Percentiles rank a stretch among this genome's conserved stretches.
Evolutionary conservation across 2,888 invertebrate species (phyloP).

Genomic region (Polydrusus pterygomalis): DNA sequence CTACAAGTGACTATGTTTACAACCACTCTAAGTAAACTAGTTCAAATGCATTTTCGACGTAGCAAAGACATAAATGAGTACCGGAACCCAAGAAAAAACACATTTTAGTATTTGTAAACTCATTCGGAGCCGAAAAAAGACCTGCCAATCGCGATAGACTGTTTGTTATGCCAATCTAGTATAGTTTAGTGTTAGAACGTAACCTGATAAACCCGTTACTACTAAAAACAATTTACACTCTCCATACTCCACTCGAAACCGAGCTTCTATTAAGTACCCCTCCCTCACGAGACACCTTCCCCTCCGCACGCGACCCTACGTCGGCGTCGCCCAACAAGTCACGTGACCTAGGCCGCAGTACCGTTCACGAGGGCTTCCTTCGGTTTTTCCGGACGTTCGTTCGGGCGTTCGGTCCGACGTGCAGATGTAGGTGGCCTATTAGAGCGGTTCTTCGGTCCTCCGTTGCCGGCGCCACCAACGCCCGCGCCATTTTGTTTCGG

Average conservation of each 20-base stretch:
- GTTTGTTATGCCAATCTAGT: no score
- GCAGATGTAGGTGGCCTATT: conserved; percentile 67
- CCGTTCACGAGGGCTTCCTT: conserved; percentile 82
- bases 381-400: conserved; percentile 69
- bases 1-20: no score
- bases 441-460: conserved; percentile 61
- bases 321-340: conserved; percentile 15
- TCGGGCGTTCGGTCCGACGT: conserved; percentile 61
- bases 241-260: background rate
- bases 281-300: conserved; percentile 6
- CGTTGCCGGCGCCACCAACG: conserved; percentile 68
- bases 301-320: conserved; percentile 16
- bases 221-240: no score
- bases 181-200: no score
- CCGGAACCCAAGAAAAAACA: no score
- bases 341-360: conserved; percentile 73
- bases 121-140: no score
- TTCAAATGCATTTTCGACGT: no score
- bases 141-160: no score
- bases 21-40: no score
- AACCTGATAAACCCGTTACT: background rate
- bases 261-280: conserved; percentile 13
- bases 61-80: no score
- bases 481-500: conserved; percentile 70
- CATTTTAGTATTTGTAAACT: no score